phyloP scores from a whole-genome alignment of 2,113 vertebrate species.

The Melanotaenia duboulayi region DNA sequence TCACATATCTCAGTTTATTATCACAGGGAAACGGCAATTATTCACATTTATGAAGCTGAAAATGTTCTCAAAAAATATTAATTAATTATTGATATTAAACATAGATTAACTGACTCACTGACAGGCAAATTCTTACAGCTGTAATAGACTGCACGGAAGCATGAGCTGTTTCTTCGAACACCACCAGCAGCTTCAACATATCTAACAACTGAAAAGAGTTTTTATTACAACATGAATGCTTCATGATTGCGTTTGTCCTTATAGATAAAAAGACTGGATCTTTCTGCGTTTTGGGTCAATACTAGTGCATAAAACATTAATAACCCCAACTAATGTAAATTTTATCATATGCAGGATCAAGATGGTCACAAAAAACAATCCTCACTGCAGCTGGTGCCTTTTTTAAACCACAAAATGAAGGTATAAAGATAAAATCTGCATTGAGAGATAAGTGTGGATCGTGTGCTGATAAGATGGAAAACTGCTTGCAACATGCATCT shows the following conservation, averaged over 20 bases:
- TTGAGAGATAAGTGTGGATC: slow-evolving; percentile 49
- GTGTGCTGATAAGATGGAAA: slow-evolving; percentile 60
- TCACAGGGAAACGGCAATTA: too few species aligned
- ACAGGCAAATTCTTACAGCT: too few species aligned
- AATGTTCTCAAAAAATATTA: too few species aligned
- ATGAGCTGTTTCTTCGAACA: background rate
- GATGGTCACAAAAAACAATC: background rate
- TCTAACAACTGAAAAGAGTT: background rate
- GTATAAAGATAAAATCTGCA: slow-evolving; percentile 45
- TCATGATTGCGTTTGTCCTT: background rate
- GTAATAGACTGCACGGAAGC: too few species aligned
- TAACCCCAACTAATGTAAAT: slow-evolving; percentile 14
- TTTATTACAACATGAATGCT: background rate
- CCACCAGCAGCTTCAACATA: background rate
- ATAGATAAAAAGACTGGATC: background rate
- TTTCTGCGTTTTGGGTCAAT: background rate
- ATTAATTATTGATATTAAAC: too few species aligned
- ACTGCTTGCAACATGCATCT: slow-evolving; percentile 27
- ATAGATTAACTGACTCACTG: background rate
- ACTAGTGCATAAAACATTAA: background rate
- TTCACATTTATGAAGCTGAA: too few species aligned
- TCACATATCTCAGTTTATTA: too few species aligned
- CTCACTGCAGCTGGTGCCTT: slow-evolving; percentile 6
- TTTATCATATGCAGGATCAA: slow-evolving; percentile 1
- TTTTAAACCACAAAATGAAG: slow-evolving; percentile 11